phyloP scores from a whole-genome alignment of 1,140 invertebrate genomes.

The Himalopsyche phryganea region DNA sequence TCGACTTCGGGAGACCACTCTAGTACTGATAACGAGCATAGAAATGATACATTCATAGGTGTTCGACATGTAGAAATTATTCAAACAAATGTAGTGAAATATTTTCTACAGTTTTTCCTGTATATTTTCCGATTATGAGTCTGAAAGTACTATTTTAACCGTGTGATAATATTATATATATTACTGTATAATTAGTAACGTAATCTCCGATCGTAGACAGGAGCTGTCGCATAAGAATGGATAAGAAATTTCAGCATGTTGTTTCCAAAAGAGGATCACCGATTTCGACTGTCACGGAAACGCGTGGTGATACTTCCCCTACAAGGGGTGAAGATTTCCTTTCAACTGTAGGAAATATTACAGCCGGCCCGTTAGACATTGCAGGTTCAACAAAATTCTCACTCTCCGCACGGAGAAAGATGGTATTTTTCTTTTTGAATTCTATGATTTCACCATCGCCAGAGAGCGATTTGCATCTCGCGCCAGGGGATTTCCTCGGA shows the following conservation, averaged over 20 bases:
- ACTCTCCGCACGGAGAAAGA: constrained; percentile 2
- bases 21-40: no score
- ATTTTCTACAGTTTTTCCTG: no score
- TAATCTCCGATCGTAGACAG: not conserved
- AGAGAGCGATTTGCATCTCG: constrained; percentile 17
- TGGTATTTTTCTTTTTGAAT: not conserved
- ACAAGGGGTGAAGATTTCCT: not conserved
- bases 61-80: no score
- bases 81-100: no score
- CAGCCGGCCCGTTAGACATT: not conserved
- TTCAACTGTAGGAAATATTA: not conserved
- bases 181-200: no score
- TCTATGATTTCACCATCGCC: constrained; percentile 13
- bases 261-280: constrained; percentile 33
- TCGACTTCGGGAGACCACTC: no score
- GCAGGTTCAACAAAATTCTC: constrained; percentile 3
- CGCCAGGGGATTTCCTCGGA: constrained; percentile 17
- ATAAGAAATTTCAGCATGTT: constrained; percentile 27
- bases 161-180: no score
- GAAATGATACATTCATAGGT: no score
- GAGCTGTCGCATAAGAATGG: no score
- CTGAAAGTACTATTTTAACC: no score
- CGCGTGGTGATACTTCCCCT: not conserved
- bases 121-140: no score
- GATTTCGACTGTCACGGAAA: constrained; percentile 6